phyloP scores from a whole-genome alignment of 2,888 invertebrate genomes.

The Drosophila meridionalis region DNA sequence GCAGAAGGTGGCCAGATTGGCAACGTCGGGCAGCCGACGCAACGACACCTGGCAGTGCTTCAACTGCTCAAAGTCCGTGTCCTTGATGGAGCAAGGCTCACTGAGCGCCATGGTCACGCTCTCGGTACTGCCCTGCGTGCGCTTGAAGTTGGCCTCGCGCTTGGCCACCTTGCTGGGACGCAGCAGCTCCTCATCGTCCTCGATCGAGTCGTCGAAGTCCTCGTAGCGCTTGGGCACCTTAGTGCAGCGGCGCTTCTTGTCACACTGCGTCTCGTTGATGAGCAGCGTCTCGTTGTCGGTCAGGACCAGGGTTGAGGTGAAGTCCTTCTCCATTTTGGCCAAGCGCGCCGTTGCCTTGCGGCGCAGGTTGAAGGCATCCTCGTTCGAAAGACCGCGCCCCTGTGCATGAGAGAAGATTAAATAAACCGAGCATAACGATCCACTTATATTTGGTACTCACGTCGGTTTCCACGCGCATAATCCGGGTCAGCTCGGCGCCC shows the following conservation, averaged over 20 bases:
- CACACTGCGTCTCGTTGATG: constrained; percentile 86
- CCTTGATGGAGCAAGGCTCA: constrained; percentile 67
- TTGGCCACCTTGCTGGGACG: constrained; percentile 31
- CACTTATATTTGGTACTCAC: constrained; percentile 44
- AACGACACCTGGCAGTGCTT: constrained; percentile 82
- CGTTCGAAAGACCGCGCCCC: constrained; percentile 82
- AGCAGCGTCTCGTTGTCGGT: constrained; percentile 88
- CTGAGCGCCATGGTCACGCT: neutral
- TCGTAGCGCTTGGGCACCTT: constrained; percentile 88
- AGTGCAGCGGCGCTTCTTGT: constrained; percentile 86
- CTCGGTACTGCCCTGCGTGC: constrained; percentile 12
- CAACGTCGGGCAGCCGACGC: constrained; percentile 76
- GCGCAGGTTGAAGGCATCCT: constrained; percentile 83
- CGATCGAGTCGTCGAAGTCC: constrained; percentile 84
- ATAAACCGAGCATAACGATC: neutral
- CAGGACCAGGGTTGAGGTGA: constrained; percentile 89
- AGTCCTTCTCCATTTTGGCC: constrained; percentile 90
- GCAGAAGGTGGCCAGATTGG: constrained; percentile 88
- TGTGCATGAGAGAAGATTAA: constrained; percentile 29
- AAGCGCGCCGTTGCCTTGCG: constrained; percentile 86
- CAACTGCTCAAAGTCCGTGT: constrained; percentile 67
- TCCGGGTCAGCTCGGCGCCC: constrained; percentile 68
- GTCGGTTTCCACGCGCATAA: constrained; percentile 83
- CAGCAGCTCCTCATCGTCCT: constrained; percentile 64
- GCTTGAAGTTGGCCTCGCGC: constrained; percentile 24